Evolutionary conservation across 1,140 invertebrate genomes (phyloP), one percentile per base, ranked within the genome.

Genomic region (Ceratitis capitata): DNA sequence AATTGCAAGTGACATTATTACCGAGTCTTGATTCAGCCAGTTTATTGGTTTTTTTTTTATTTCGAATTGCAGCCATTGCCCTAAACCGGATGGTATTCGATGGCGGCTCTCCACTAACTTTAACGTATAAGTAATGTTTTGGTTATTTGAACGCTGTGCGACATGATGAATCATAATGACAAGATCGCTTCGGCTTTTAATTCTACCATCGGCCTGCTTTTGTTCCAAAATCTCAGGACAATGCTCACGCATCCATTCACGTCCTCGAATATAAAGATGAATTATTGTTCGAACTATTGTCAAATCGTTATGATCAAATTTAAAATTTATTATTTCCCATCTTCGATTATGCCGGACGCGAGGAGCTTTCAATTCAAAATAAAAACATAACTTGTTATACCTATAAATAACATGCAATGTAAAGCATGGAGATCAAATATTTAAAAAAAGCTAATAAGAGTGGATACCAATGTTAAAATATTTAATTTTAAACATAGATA

Each of bases 41-140:
- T 96, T 94, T 56, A 94, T 93, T 2, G 97, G 94, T 90, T 96
- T 94, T n/a, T 94, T 93, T n/a, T 95, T 95, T 0, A 97, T 92
- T 87, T 97, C 96, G 14, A 97, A 92, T 85, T 94, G 94, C 12
- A 96, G 89, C 96, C 96, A 97, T 74, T 93, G 93, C 0, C 96
- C 96, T 12, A 90, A 88, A 5, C 93, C 92, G 32, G 86, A 86
- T n/a, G 90, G 90, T 84, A 91, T 91, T 42, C 87, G 87, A 35
- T 88, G 89, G 3, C 86, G 86, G 47, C 88, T 88, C 39, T 91
- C 90, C 10, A 88, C 87, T 16, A 90, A 86, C 86, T 91, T 90
- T 0, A 82, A 74, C 64, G 87, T 91, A 82, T 89, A 88, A 14
- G 88, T 87, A 83, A 87, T 87, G 64, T 82, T 91, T 39, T 88